phyloP scores from a whole-genome alignment of 2,797 vertebrate genomes.

The Cheracebus regulus region DNA sequence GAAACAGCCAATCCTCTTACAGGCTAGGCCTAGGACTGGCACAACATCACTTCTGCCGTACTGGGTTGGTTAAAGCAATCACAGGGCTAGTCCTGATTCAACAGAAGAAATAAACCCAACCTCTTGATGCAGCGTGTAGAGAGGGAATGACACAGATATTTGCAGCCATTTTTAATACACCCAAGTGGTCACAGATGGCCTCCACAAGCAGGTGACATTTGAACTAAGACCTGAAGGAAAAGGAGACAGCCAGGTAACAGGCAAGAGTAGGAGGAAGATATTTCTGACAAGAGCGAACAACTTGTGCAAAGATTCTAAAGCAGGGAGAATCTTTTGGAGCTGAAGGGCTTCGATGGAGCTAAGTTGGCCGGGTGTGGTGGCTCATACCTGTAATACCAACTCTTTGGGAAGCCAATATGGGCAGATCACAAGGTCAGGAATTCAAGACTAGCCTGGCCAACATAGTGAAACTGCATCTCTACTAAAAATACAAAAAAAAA shows the following conservation, averaged over 20 bases:
- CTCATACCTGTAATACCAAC: too few species aligned
- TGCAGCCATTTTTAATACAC: background rate
- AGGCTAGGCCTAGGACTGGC: background rate
- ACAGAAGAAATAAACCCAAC: background rate
- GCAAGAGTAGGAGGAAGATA: background rate
- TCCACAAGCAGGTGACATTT: background rate
- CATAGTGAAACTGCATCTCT: too few species aligned
- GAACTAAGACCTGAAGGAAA: background rate
- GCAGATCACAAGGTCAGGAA: too few species aligned
- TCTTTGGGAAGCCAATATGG: too few species aligned
- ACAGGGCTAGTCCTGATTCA: background rate
- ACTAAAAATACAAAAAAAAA: too few species aligned
- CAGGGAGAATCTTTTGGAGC: background rate
- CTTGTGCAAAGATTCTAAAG: background rate
- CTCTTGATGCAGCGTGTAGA: background rate
- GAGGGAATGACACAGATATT: background rate
- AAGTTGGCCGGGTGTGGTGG: background rate
- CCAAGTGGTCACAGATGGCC: background rate
- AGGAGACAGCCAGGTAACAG: background rate
- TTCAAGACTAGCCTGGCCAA: too few species aligned
- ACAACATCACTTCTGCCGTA: background rate
- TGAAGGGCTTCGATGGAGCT: background rate
- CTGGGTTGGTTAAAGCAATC: background rate
- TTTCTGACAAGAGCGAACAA: background rate
- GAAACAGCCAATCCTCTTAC: background rate